phyloP scores from a whole-genome alignment of 2,797 vertebrate species.

The Coranthus polyacanthus region DNA sequence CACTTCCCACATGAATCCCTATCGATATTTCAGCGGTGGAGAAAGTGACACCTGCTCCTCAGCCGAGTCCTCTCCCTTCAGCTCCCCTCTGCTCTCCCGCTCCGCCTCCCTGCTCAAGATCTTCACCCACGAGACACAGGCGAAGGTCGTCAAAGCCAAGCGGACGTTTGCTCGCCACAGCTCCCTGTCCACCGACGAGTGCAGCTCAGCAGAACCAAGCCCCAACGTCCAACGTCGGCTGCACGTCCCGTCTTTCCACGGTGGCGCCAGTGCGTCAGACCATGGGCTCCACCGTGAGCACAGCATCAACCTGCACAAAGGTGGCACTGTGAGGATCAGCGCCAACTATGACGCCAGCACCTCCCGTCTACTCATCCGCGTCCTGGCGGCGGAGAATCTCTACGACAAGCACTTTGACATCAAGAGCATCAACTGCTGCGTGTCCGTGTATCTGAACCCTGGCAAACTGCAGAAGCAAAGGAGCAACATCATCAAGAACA shows the following conservation, averaged over 20 bases:
- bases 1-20: constrained; percentile 91
- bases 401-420: constrained; percentile 90
- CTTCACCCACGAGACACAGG: constrained; percentile 95
- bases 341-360: constrained; percentile 91
- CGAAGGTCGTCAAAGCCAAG: constrained; percentile 94
- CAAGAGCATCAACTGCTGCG: constrained; percentile 96
- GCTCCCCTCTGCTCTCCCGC: constrained; percentile 93
- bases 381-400: constrained; percentile 91
- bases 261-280: constrained; percentile 60
- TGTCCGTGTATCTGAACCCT: constrained; percentile 93
- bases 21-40: constrained; percentile 94
- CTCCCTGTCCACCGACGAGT: constrained; percentile 95
- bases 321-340: constrained; percentile 89
- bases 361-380: constrained; percentile 89
- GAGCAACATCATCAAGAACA: constrained; percentile 98
- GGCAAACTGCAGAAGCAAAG: constrained; percentile 97
- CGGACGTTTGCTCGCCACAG: constrained; percentile 93
- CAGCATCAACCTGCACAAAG: constrained; percentile 88
- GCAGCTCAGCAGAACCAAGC: constrained; percentile 94
- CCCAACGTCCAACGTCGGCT: constrained; percentile 89
- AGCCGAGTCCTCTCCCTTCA: constrained; percentile 95
- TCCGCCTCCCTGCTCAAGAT: constrained; percentile 95
- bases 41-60: constrained; percentile 98
- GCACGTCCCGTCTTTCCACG: constrained; percentile 87
- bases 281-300: constrained; percentile 80